Conservation (phyloP, 2,888 invertebrate species). For the Xestobium rufovillosum region DNA sequence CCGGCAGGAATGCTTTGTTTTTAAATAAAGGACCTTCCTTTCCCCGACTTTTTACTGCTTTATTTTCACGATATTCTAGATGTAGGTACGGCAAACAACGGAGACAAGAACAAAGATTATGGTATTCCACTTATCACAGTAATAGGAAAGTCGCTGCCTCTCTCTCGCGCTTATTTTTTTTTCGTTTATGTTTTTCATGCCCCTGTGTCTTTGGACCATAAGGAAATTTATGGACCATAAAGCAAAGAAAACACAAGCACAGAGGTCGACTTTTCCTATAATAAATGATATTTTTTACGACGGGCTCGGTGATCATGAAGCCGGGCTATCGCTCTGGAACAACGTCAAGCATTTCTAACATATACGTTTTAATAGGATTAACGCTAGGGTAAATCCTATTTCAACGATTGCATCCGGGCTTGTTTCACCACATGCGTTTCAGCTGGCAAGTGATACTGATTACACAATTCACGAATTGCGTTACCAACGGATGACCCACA, state of each 20-base stretch:
- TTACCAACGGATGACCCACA: too few species aligned
- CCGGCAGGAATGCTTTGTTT: too few species aligned
- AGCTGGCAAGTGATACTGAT: too few species aligned
- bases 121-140: conserved; percentile 27
- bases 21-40: too few species aligned
- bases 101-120: conserved; percentile 21
- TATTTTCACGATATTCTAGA: too few species aligned
- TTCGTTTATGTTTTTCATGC: conserved; percentile 24
- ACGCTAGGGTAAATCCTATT: conserved; percentile 15
- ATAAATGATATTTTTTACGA: conserved; percentile 31
- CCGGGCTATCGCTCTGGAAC: conserved; percentile 9
- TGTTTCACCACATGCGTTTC: conserved; percentile 8
- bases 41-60: too few species aligned
- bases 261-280: conserved; percentile 27
- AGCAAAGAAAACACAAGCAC: conserved; percentile 28
- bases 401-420: conserved; percentile 15
- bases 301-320: conserved; percentile 20
- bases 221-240: conserved; percentile 30
- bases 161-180: too few species aligned
- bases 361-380: not conserved
- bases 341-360: not conserved
- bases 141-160: conserved; percentile 26
- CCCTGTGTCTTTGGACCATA: conserved; percentile 24
- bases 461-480: too few species aligned
- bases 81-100: conserved; percentile 9